Evolutionary conservation across 30 jellyfish, hydroid and myxozoan genomes (phyloP), one percentile per base, ranked within the genome.

Genomic region (Cassiopea andromeda): DNA sequence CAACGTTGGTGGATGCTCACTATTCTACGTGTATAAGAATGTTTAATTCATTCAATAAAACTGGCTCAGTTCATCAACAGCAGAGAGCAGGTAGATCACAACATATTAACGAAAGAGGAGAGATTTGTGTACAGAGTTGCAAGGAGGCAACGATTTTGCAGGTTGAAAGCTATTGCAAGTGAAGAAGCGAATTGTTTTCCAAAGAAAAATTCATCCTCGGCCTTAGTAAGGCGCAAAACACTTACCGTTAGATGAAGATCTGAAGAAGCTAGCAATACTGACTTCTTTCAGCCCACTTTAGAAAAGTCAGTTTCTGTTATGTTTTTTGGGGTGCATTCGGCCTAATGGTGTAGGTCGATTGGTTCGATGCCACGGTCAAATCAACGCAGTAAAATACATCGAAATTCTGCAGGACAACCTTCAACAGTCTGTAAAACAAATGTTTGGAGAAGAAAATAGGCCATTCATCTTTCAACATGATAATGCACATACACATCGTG

Each of bases 231-330:
- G 68, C 68, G 78, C 78, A 69, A 27, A 27, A 27, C 38, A 27
- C 38, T 27, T 27, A 27, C 38, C 38, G 38, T 27, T 27, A 27
- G 38, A 27, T 27, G 38, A 27, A 27, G 38, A 27, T 27, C 38
- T 27, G 38, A 27, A 27, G 38, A 27, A 27, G 38, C 38, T 27
- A 27, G 38, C 38, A 27, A 27, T 27, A 0, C 38, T 27, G 38
- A 27, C 38, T 27, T 69, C n/a, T 43, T 69, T 69, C 78, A 69
- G 78, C 78, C 78, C 78, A 69, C 78, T 69, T 69, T 17, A 69
- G 38, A 69, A 38, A 43, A 69, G n/a, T 69, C n/a, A 69, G 78
- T 69, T n/a, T 69, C 47, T 69, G 78, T 69, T 43, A 69, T 69
- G 78, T 69, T 69, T 69, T 69, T 6, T 15, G 78, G 78, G 78